phyloP scores from a whole-genome alignment of 2,797 vertebrate genomes.

The Pseudochaenichthys georgianus region DNA sequence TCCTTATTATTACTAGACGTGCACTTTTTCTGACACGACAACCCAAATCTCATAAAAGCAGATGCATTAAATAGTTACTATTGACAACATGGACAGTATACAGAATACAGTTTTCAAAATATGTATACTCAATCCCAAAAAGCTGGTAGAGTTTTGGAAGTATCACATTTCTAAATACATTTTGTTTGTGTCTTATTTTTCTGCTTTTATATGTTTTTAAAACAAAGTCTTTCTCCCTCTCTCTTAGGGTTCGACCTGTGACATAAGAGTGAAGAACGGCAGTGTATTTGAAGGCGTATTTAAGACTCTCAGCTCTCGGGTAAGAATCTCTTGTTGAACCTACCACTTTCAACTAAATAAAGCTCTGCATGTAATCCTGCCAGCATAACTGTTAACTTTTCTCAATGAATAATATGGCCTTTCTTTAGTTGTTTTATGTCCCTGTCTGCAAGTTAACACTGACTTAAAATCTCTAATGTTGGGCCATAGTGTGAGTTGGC shows the following conservation, averaged over 20 bases:
- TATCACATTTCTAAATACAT: neutral
- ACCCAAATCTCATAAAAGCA: too few species aligned
- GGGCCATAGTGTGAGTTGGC: constrained; percentile 91
- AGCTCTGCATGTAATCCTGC: constrained; percentile 10
- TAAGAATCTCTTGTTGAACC: constrained; percentile 69
- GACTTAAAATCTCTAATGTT: constrained; percentile 10
- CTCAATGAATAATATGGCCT: neutral
- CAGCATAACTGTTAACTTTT: neutral
- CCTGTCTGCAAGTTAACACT: neutral
- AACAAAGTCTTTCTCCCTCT: constrained; percentile 12
- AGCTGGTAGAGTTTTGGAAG: constrained; percentile 1
- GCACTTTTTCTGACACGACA: too few species aligned
- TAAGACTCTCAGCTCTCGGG: constrained; percentile 94
- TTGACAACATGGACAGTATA: neutral
- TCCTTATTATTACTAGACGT: too few species aligned
- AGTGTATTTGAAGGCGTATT: constrained; percentile 92
- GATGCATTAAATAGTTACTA: neutral
- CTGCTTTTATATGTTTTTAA: neutral
- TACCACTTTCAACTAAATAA: neutral
- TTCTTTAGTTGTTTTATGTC: constrained; percentile 1
- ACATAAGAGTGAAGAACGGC: constrained; percentile 93
- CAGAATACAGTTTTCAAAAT: neutral
- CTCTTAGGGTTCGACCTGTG: constrained; percentile 92
- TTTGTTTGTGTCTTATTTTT: neutral
- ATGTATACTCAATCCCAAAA: neutral